Base-by-base conservation (phyloP, 1,140 invertebrate genomes). In the Lineus longissimus region DNA sequence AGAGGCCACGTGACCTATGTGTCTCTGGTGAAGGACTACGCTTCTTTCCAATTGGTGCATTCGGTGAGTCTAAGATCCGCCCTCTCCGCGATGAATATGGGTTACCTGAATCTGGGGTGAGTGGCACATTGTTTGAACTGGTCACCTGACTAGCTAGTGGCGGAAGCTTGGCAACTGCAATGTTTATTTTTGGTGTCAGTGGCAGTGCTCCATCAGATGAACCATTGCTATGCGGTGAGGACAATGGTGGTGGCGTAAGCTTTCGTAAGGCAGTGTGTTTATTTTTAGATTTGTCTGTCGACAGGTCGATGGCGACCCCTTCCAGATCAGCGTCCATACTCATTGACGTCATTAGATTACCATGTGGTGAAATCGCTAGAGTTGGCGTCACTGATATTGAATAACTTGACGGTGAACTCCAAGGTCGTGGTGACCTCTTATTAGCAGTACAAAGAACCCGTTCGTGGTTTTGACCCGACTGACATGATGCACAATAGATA, bases 11-110 rank as follows among this genome's bases (percentile, higher is more conserved):
- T 4, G 51, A 17, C 11, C 51, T 51, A 15, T 51, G 29, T 17
- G 47, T 17, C 30, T 58, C 54, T 2, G 41, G 61, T 27, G 51
- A 57, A 0, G 61, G 61, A 63, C 61, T 63, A 13, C 51, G 51
- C 15, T 60, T 33, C 33, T 33, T 25, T 23, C 54, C 54, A 25
- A 55, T 57, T 30, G 75, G 73, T 0, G 74, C 66, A 25, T 61
- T 65, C 15, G 78, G 78, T 29, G 76, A 75, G 60, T 80, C 78
- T 11, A 80, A 64, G 57, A 79, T 80, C 4, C 75, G 64, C 23
- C 76, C 75, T 13, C 78, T 56, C 33, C 76, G 57, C 2, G 68
- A 64, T 9, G 76, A 76, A 61, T 78, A 80, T 30, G 70, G 65
- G 57, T 72, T 70, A 57, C 75, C 73, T 0, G 71, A 68, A 15